Percentiles rank a stretch among this genome's conserved stretches.
Conservation (phyloP, 2,888 invertebrate genomes). For the Chloroclystis v-ata region DNA sequence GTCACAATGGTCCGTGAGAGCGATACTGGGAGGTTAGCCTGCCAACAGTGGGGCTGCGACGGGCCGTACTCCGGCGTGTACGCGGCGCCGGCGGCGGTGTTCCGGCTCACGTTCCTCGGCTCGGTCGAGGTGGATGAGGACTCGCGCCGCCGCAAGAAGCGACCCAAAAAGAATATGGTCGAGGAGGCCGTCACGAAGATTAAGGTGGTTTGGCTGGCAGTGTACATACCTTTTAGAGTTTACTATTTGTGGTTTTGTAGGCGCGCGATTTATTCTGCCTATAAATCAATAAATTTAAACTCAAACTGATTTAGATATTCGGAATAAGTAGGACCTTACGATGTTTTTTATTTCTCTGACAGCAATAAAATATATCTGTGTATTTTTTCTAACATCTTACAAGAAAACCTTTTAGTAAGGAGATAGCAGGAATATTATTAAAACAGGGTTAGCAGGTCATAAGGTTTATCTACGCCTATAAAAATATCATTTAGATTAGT, state of each 20-base stretch:
- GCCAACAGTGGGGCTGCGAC: slow-evolving; percentile 65
- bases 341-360: no score
- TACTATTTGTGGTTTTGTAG: no score
- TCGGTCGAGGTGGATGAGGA: slow-evolving; percentile 92
- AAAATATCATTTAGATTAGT: background rate
- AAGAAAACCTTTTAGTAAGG: no score
- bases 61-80: slow-evolving; percentile 73
- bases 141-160: slow-evolving; percentile 83
- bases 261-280: background rate
- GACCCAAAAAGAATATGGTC: slow-evolving; percentile 92
- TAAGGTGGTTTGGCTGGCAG: slow-evolving; percentile 81
- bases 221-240: no score
- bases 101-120: slow-evolving; percentile 89
- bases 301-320: no score
- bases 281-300: no score
- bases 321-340: no score
- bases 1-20: slow-evolving; percentile 23
- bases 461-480: no score
- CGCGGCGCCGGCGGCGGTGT: slow-evolving; percentile 84
- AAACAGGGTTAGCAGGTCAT: no score
- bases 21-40: slow-evolving; percentile 34
- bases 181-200: slow-evolving; percentile 92
- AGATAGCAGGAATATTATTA: no score
- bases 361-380: no score
- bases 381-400: no score